Evolutionary conservation across 2,888 invertebrate species (phyloP).

Genomic region (Heliothis peltigera): DNA sequence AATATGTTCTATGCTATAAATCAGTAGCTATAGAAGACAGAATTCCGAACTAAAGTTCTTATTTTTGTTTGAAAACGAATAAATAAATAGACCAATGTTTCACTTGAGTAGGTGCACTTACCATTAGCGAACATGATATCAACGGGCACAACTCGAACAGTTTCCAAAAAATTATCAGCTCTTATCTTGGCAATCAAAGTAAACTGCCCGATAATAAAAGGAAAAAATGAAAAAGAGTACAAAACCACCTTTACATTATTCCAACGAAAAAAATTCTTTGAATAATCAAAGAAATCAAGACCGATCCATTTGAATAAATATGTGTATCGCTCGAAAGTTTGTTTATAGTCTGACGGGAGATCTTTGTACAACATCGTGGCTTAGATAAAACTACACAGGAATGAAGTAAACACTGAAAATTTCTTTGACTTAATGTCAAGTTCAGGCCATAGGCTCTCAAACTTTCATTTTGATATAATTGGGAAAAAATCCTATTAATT

Average conservation of each 20-base stretch:
- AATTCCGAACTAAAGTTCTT: neutral
- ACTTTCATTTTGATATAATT: too few relatives aligned
- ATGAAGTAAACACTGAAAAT: neutral
- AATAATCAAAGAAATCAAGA: constrained; percentile 51
- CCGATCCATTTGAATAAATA: constrained; percentile 52
- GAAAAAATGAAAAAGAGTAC: constrained; percentile 44
- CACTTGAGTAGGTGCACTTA: constrained; percentile 33
- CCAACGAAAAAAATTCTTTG: constrained; percentile 15
- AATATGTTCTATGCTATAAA: neutral
- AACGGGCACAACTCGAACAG: constrained; percentile 50
- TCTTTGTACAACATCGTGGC: constrained; percentile 31
- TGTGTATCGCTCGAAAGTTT: constrained; percentile 46
- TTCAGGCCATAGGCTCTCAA: neutral
- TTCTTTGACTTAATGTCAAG: neutral
- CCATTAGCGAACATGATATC: constrained; percentile 51
- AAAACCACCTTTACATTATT: constrained; percentile 40
- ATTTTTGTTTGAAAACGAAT: neutral
- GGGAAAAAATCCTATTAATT: too few relatives aligned
- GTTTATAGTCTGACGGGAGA: constrained; percentile 50
- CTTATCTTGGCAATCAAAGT: constrained; percentile 43
- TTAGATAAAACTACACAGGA: neutral
- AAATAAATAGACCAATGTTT: neutral
- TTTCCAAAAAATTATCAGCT: constrained; percentile 55
- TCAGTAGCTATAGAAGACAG: too few relatives aligned
- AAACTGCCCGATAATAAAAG: constrained; percentile 45